Conservation (phyloP, 2,113 vertebrate genomes). For the Phylloscopus whistleri region DNA sequence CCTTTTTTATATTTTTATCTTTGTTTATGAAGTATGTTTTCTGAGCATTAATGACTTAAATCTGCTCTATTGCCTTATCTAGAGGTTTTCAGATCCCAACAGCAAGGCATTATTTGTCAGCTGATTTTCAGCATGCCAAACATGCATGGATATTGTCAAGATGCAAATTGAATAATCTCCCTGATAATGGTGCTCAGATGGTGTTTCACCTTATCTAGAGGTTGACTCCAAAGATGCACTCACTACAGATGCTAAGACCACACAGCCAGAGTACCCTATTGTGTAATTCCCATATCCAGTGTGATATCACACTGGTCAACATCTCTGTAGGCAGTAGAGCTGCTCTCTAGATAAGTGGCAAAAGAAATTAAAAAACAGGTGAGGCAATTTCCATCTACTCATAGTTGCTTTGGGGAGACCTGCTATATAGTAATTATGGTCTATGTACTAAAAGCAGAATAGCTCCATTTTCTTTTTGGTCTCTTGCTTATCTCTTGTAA, state of each 20-base stretch:
- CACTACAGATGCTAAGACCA: neutral
- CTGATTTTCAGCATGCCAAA: neutral
- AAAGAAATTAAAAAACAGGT: neutral
- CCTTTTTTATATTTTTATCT: neutral
- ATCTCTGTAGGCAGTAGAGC: neutral
- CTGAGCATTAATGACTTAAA: neutral
- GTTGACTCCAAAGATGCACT: neutral
- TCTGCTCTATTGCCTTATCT: neutral
- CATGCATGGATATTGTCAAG: constrained; percentile 64
- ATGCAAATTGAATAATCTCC: constrained; percentile 69
- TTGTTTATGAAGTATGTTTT: neutral
- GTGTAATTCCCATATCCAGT: neutral
- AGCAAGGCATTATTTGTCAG: neutral
- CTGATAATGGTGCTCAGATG: constrained; percentile 61
- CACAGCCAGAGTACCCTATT: neutral
- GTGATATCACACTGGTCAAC: neutral
- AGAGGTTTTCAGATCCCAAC: neutral
- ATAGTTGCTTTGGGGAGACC: neutral
- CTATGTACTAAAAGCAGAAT: neutral
- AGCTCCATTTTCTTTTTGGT: neutral
- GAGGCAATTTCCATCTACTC: neutral
- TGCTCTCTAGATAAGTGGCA: neutral
- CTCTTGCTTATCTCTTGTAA: neutral
- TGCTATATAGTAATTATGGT: neutral
- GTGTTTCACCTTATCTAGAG: constrained; percentile 48